phyloP scores from a whole-genome alignment of 1,140 invertebrate species.

The Rhagoletis zephyria region DNA sequence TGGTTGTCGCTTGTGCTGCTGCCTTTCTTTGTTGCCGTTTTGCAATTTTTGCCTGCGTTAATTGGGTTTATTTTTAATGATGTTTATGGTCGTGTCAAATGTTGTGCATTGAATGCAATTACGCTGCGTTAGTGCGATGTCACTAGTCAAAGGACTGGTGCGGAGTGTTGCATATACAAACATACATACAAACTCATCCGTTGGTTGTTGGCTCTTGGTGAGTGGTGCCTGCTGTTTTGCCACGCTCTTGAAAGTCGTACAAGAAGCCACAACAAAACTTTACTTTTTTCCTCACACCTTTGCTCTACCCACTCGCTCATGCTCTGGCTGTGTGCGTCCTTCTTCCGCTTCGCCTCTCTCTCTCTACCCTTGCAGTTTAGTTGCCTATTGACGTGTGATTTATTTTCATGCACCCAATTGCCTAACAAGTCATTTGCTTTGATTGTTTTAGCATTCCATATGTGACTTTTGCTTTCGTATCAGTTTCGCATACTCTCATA shows the following conservation, averaged over 20 bases:
- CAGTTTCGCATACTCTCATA: not conserved
- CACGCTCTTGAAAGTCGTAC: not conserved
- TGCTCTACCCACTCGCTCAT: not conserved
- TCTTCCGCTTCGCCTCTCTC: not conserved
- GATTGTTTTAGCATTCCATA: constrained; percentile 38
- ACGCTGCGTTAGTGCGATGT: constrained; percentile 26
- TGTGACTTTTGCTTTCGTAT: constrained; percentile 26
- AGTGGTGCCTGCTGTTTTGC: not conserved
- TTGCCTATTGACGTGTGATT: not conserved
- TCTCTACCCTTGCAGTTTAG: not conserved
- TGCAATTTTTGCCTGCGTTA: constrained; percentile 26
- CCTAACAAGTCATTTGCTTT: constrained; percentile 44
- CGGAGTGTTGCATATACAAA: too few species aligned
- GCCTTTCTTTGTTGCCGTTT: not conserved
- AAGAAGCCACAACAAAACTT: not conserved
- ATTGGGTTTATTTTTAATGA: constrained; percentile 50
- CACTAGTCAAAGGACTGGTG: not conserved
- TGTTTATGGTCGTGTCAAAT: constrained; percentile 50
- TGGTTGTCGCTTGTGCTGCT: not conserved
- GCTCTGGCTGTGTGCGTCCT: not conserved
- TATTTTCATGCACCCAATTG: constrained; percentile 45
- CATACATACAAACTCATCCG: too few species aligned
- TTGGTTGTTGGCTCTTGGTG: not conserved
- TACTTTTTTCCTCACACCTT: not conserved
- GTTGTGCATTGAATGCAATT: constrained; percentile 46